A percentile compares a stretch with the other conserved stretches of the same genome.
These are phyloP conservation scores for Phaethornis superciliosus DNA, from an alignment of 2,113 vertebrate species.

Conservation along the genomic window DNA sequence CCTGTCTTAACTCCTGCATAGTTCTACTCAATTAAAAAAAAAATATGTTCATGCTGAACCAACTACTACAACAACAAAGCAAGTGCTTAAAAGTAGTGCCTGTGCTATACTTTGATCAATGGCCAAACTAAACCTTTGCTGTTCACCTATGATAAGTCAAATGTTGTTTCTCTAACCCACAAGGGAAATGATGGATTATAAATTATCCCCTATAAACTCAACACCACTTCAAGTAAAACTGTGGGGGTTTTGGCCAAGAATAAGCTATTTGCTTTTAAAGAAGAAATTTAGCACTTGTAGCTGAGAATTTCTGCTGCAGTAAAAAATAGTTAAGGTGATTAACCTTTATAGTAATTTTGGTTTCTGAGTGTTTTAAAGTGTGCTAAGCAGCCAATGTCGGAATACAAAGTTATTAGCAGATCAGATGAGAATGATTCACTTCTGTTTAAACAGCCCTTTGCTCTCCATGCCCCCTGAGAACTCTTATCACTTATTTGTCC, in stretches of 20 bases:
- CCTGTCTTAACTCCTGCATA: not conserved
- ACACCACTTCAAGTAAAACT: constrained; percentile 22
- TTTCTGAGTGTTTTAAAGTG: constrained; percentile 53
- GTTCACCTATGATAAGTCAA: constrained; percentile 35
- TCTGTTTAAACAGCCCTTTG: constrained; percentile 76
- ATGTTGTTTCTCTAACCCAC: constrained; percentile 33
- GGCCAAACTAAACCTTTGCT: constrained; percentile 49
- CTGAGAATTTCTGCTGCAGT: not conserved
- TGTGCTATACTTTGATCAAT: constrained; percentile 44
- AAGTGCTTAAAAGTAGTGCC: constrained; percentile 35
- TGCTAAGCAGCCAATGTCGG: constrained; percentile 58
- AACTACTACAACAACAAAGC: not conserved
- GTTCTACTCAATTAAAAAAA: not conserved
- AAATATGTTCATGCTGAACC: not conserved
- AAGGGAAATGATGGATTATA: constrained; percentile 22
- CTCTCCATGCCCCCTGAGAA: constrained; percentile 70
- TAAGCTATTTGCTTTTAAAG: constrained; percentile 21
- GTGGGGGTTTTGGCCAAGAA: not conserved
- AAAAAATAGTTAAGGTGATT: not conserved
- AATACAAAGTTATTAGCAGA: constrained; percentile 74
- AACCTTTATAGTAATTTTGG: not conserved
- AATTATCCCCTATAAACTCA: constrained; percentile 56
- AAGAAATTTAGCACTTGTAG: constrained; percentile 4
- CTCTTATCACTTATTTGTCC: constrained; percentile 80
- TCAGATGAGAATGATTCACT: constrained; percentile 69